Evolutionary conservation across 2,888 invertebrate genomes (phyloP), one percentile per base, ranked within the genome.

Genomic region (Omphaloscelis lunosa): DNA sequence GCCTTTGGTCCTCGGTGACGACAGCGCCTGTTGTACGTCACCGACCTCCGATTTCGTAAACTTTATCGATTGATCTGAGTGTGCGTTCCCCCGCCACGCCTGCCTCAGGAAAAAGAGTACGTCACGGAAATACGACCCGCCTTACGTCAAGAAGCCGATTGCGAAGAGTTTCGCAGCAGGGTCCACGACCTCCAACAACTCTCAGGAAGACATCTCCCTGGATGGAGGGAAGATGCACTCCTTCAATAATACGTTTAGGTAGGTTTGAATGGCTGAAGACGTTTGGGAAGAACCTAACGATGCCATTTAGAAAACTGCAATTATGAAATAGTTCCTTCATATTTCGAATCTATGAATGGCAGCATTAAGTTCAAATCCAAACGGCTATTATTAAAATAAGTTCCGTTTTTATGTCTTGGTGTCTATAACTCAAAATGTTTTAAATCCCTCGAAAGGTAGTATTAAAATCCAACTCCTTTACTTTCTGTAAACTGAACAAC

Each of bases 41-140:
- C 86, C 62, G 77, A 72, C 79, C 85, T 72, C 83, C 91, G 87
- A 90, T 93, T 87, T 94, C 93, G 90, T 93, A 95, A 96, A 95
- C 95, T 93, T 96, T 96, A 96, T 95, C 96, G 95, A 96, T 96
- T 96, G 95, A 96, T 96, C 95, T 95, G 96, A 96, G 96, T 96
- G 96, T 96, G 96, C 96, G 96, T 96, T 96, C 95, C 95, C 95
- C 93, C 96, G 96, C 95, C 96, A 95, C 96, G 96, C 96, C 94
- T 95, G 94, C 96, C 93, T 93, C 97, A 98, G 98, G 98, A 98
- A 98, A 97, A 98, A 98, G 97, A 98, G 98, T 93, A 98, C 98
- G 89, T 97, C 98, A 95, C 98, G 98, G 95, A 98, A 98, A 95
- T 98, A 98, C 95, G 98, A 99, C 95, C 98, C 98, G 91, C 98